Evolutionary conservation across 1,140 invertebrate species (phyloP), one percentile per base, ranked within the genome.

Genomic region (Drosophila sp.): DNA sequence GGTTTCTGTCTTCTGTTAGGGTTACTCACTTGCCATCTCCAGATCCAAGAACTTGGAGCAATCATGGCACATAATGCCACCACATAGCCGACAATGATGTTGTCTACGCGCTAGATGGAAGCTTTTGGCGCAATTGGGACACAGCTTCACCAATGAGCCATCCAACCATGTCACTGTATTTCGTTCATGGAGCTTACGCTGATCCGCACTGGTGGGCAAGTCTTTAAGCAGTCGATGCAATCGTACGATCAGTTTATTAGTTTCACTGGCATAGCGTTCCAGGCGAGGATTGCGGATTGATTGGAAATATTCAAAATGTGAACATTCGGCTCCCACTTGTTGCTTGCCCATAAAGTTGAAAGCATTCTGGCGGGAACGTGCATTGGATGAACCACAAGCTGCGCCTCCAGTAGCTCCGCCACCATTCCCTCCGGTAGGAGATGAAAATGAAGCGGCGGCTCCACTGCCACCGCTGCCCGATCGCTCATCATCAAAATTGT

Each of bases 71-170:
- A 99, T 96, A 66, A 99, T 96, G 60, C 96, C 96, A 0, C 99
- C 98, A 94, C 98, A 99, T 4, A 99, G 93, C 75, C 98, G 93
- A 91, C 98, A 99, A 92, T 99, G 98, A 93, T 99, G 98, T 92
- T 98, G 97, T 68, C 98, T 93, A 63, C 97, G 94, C 0, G 97
- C 95, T 35, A 99, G 90, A 80, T 96, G 96, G 92, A 99, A 99
- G 56, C 94, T 94, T 91, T 95, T 95, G 3, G 97, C 97, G 94
- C 98, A 99, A 76, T 95, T 96, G 2, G 97, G 97, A 93, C 98
- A 99, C 29, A 98, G 92, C 70, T 96, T 96, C 0, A 98, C 98
- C 79, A 96, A 96, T 55, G 94, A 95, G 40, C 99, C 98, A 92
- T 98, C 96, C 61, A 98, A 93, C 99, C 99, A 99, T 47, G 95